Percentiles rank a stretch among this genome's conserved stretches.
Conservation (phyloP, 2,113 vertebrate species). For the Delphinapterus leucas region DNA sequence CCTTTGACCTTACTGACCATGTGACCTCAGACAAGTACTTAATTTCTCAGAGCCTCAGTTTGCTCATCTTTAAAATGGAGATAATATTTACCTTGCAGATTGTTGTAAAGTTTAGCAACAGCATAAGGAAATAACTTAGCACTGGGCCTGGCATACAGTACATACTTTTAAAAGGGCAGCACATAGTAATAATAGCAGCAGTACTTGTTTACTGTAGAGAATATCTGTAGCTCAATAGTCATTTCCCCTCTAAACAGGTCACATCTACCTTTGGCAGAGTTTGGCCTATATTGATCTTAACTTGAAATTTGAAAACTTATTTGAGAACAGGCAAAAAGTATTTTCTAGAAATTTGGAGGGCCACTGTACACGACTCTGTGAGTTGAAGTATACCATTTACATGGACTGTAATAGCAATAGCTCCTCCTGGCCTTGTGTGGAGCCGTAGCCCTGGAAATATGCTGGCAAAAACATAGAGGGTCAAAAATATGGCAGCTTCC, state of each 20-base stretch:
- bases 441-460: background rate
- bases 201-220: background rate
- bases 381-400: background rate
- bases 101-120: background rate
- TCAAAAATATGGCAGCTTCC: background rate
- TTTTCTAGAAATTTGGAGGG: background rate
- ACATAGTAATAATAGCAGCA: background rate
- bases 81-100: background rate
- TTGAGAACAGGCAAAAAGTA: background rate
- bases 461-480: background rate
- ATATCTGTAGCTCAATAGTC: background rate
- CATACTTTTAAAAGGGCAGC: background rate
- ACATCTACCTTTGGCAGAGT: background rate
- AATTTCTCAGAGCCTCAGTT: background rate
- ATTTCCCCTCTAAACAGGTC: background rate
- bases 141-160: background rate
- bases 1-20: background rate
- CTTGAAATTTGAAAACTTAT: background rate
- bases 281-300: background rate
- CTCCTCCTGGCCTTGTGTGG: background rate
- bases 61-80: background rate
- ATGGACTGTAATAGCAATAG: rapidly evolving
- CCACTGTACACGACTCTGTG: background rate
- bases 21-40: background rate
- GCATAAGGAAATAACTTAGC: background rate